Evolutionary conservation across 2,797 vertebrate species (phyloP).

Genomic region (Setipinna tenuifilis): DNA sequence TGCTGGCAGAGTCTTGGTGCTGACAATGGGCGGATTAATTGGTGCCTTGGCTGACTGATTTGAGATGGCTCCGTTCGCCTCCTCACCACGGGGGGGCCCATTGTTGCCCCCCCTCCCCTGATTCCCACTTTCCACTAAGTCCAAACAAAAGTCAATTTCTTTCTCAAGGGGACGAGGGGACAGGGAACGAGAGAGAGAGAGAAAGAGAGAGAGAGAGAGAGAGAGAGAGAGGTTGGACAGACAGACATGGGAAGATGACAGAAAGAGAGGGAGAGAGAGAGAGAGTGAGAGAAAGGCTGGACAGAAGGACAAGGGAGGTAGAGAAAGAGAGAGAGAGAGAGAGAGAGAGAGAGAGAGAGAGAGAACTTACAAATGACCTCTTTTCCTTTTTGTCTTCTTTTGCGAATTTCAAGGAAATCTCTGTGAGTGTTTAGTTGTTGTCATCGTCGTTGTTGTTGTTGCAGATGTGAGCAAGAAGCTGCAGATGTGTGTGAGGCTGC

Average conservation of each 20-base stretch:
- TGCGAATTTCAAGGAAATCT: neutral
- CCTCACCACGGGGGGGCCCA: constrained; percentile 96
- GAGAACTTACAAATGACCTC: neutral
- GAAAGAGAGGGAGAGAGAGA: constrained; percentile 7
- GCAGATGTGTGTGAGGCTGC: neutral
- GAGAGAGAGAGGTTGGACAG: too few relatives aligned
- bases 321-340: too few relatives aligned
- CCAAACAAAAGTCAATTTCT: constrained; percentile 99
- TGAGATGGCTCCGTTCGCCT: constrained; percentile 99
- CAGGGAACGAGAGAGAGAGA: constrained; percentile 69
- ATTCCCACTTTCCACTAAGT: constrained; percentile 99
- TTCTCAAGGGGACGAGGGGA: constrained; percentile 84
- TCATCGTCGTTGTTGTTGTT: neutral
- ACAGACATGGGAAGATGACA: constrained; percentile 48
- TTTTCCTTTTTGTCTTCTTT: neutral
- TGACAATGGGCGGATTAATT: constrained; percentile 99
- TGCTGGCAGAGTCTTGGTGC: constrained; percentile 92
- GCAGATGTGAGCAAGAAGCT: neutral
- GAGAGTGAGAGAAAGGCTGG: neutral
- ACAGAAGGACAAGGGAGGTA: neutral
- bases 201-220: neutral
- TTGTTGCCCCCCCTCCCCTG: constrained; percentile 87
- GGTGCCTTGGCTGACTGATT: constrained; percentile 99
- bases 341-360: neutral
- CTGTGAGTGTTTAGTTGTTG: neutral